Evolutionary conservation across 1,140 invertebrate genomes (phyloP), one percentile per base, ranked within the genome.

Genomic region (Mylabris phalerata): DNA sequence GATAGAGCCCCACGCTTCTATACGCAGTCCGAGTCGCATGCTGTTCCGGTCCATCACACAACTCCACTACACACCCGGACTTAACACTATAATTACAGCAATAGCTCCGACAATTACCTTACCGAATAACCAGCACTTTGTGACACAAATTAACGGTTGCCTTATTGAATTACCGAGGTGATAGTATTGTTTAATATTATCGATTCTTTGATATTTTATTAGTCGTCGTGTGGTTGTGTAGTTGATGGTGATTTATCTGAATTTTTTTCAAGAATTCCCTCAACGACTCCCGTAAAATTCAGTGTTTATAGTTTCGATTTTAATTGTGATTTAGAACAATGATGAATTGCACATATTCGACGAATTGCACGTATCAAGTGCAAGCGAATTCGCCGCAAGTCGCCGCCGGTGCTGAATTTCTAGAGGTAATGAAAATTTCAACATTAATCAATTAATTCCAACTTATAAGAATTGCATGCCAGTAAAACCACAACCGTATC

Each of bases 321-420:
- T 42, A n/a, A 42, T 32, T 32, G 32, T 32, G 32, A 7, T 50
- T 39, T 24, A 19, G 9, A 58, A 60, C 38, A 42, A 32, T 32
- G 32, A 73, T 73, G 72, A 69, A 70, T 58, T 73, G 72, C 59
- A 66, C 72, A 11, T 73, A 71, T 61, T 47, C 67, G 19, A 19
- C 19, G 19, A 19, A 19, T 19, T 19, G 19, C 3, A 43, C 50
- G 6, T 72, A 72, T 56, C 71, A 72, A 63, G 60, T 72, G 26
- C 72, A 72, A 54, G 41, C 68, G 3, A 67, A 67, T 46, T 73
- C 70, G 49, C 67, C 72, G 3, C 63, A 62, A 24, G 65, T 63
- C 39, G 68, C 69, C 10, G 65, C 70, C 5, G 71, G 68, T 32
- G 71, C 70, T 10, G 72, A 71, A n/a, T 72, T 67, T 57, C 61